Evolutionary conservation across 2,113 vertebrate species (phyloP).

Genomic region (Beaufortia kweichowensis): DNA sequence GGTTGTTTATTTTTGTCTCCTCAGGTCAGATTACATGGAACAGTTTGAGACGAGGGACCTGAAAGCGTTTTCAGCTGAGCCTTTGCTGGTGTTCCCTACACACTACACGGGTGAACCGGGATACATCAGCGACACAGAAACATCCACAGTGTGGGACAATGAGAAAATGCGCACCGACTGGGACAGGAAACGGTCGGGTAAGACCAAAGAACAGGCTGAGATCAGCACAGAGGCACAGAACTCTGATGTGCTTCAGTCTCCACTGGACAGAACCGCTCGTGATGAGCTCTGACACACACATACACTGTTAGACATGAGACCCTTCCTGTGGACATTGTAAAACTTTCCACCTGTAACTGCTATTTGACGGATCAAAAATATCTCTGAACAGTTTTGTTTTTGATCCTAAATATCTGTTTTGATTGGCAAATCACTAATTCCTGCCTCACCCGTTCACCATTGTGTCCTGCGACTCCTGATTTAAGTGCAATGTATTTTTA

Average conservation of each 20-base stretch:
- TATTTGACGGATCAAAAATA: slow-evolving; percentile 46
- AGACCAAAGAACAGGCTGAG: slow-evolving; percentile 83
- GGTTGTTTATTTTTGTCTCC: not conserved
- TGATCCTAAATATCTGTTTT: not conserved
- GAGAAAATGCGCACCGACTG: slow-evolving; percentile 83
- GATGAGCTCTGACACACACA: slow-evolving; percentile 82
- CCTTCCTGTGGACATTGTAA: not conserved
- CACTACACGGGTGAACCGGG: slow-evolving; percentile 89
- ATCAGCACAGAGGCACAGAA: slow-evolving; percentile 87
- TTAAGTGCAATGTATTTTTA: not conserved
- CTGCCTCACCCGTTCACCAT: not conserved
- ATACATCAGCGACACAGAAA: slow-evolving; percentile 92
- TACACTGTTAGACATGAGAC: not conserved
- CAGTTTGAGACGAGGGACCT: slow-evolving; percentile 83
- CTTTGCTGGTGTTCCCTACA: slow-evolving; percentile 85
- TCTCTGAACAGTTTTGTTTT: not conserved
- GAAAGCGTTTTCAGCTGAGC: slow-evolving; percentile 87
- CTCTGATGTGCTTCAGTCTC: slow-evolving; percentile 83
- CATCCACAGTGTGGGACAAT: slow-evolving; percentile 90
- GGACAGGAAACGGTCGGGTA: slow-evolving; percentile 86
- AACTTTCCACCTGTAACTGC: slow-evolving; percentile 1
- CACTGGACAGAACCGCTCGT: slow-evolving; percentile 81
- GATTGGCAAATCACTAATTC: too few species aligned
- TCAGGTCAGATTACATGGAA: slow-evolving; percentile 83
- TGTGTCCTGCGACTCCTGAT: not conserved